Percentiles rank a stretch among this genome's conserved stretches.
phyloP scores from a whole-genome alignment of 2,797 vertebrate species.

The Sebastes hubbsi region DNA sequence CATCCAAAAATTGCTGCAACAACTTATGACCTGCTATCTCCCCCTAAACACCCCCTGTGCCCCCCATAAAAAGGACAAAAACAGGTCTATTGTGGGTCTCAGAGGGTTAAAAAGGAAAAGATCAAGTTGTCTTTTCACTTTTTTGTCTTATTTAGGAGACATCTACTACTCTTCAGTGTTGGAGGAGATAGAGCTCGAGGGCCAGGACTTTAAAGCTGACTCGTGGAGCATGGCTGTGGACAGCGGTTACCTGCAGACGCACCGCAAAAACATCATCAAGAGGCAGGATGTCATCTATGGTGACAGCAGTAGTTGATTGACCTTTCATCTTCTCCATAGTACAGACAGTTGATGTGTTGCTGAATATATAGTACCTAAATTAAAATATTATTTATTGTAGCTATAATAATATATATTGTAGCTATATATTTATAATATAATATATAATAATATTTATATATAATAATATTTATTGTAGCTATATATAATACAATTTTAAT shows the following conservation, averaged over 20 bases:
- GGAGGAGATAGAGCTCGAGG: slow-evolving; percentile 88
- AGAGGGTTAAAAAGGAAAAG: neutral
- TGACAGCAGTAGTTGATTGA: slow-evolving; percentile 53
- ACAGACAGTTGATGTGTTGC: neutral
- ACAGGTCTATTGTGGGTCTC: too few species aligned
- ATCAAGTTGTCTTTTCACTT: neutral
- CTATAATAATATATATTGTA: too few species aligned
- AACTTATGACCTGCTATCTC: too few species aligned
- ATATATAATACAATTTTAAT: neutral
- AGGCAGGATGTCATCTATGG: slow-evolving; percentile 95
- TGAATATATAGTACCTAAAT: neutral
- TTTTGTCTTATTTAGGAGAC: slow-evolving; percentile 77
- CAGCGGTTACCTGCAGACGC: slow-evolving; percentile 87
- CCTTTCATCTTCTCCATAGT: neutral
- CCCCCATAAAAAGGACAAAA: too few species aligned
- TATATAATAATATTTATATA: too few species aligned
- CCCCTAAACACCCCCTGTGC: too few species aligned
- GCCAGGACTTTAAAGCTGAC: slow-evolving; percentile 90
- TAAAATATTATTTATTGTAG: neutral
- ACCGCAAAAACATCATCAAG: slow-evolving; percentile 92
- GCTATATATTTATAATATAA: too few species aligned
- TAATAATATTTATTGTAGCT: neutral
- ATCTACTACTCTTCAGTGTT: slow-evolving; percentile 86
- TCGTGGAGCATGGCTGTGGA: slow-evolving; percentile 94
- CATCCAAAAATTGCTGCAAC: too few species aligned